Base-by-base conservation (phyloP, 2,888 invertebrate species). In the Ophion obscuratus region DNA sequence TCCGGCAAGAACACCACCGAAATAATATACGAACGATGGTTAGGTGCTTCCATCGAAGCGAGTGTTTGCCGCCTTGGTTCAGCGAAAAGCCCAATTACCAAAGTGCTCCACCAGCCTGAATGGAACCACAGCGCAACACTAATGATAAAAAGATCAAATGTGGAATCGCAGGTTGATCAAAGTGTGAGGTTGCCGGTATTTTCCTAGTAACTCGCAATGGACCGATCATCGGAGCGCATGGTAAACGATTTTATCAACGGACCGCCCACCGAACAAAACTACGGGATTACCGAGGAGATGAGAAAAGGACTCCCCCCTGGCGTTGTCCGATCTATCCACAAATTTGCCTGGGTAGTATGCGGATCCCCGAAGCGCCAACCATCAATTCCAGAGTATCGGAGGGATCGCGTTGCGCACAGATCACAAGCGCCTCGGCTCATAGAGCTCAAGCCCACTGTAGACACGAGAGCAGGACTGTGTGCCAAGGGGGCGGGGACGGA, bases 281-380 rank as follows among this genome's bases (percentile, higher is more conserved):
- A 7, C 27, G 64, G 36, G 31, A 47, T 64, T 27, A 40, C 47
- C 44, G 64, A 75, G 31, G 20, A 64, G 36, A 27, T 31, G 17
- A 64, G 61, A 44, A 47, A 64, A 64, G 44, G 47, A 31, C 62
- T 71, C 40, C 10, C 61, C 31, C 59, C 20, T 4, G 36, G 73
- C 57, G 77, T 79, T 66, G 70, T 79, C 71, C 47, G 79, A 66
- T 80, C 82, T 20, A 71, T 68, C 75, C 59, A 64, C 68, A 75
- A 64, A 80, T 84, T 84, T 80, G 57, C 64, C 75, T 64, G 31
- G 27, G 20, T 80, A 47, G 53, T 44, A 70, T 53, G 53, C 53
- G 24, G 27, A 73, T 66, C 64, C 77, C 31, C 40, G 68, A 64
- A 73, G 79, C 68, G 78, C 78, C 70, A 84, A 82, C 78, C 80